Base-by-base conservation (phyloP, 92 coral and sea anemone species). In the Zoanthus gigantus region DNA sequence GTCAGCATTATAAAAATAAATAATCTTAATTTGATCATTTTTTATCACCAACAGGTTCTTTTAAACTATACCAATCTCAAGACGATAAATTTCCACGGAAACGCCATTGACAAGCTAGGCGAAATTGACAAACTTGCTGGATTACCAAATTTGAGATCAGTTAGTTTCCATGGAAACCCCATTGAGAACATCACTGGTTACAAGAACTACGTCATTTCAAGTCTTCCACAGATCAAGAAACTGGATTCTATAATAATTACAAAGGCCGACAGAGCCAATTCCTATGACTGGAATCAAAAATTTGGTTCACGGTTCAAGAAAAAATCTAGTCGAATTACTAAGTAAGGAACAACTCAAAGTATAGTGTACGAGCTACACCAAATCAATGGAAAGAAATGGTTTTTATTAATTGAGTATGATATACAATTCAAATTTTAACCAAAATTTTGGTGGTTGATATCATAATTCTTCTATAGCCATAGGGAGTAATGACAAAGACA, bases 81-180 rank as follows among this genome's bases (percentile, higher is more conserved):
- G 90, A 93, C 90, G 66, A 89, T 95, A 8, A 82, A 95, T 89
- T 88, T 96, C n/a, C 98, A 95, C 86, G 92, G 96, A 42, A 96
- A 96, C 82, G 47, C 77, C 83, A 96, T 96, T 69, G 95, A 89
- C 32, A 92, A 88, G 69, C 87, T 96, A 52, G 67, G 92, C n/a
- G 99, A 96, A 82, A 58, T 96, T 42, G 99, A 96, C 83, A 96
- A 95, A 91, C 96, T 96, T 30, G 96, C 95, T 72, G 93, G 82
- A 76, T 91, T 96, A 15, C 88, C 94, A 46, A 88, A 93, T 37
- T 95, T 96, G 11, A 88, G 71, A 37, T 84, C 93, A 30, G 63
- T 96, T 54, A 93, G 95, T 68, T 78, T 96, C 46, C 96, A 96
- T 73, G 99, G 99, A 44, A 96, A 96, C 76, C 96, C 96, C 46